phyloP scores from a whole-genome alignment of 2,113 vertebrate species.

The Parotia lawesii region DNA sequence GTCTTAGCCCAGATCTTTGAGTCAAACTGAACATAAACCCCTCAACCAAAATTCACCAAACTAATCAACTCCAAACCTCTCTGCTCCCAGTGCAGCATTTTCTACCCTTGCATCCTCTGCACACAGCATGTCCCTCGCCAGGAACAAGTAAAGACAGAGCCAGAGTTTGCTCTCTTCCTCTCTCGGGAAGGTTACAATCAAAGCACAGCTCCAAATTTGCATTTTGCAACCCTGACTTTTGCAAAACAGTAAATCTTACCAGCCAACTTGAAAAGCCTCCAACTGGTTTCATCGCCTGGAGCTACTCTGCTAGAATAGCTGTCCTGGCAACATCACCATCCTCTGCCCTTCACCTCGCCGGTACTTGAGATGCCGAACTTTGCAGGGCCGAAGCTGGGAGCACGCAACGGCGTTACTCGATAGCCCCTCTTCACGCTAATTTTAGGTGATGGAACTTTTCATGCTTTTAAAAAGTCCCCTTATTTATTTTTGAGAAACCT shows the following conservation, averaged over 20 bases:
- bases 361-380: not conserved
- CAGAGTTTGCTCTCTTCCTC: not conserved
- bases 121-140: rapidly evolving
- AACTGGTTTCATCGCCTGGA: not conserved
- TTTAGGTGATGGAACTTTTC: conserved; percentile 12
- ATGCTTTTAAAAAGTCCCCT: not conserved
- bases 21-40: not conserved
- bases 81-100: not conserved
- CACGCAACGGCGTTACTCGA: not conserved
- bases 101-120: rapidly evolving
- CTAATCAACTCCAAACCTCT: not conserved
- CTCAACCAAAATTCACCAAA: not conserved
- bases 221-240: conserved; percentile 25
- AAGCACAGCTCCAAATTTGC: not conserved
- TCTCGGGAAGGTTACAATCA: not conserved
- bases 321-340: conserved; percentile 14
- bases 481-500: not conserved
- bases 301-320: not conserved
- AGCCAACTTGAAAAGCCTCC: conserved; percentile 7
- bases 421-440: not conserved
- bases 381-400: not conserved
- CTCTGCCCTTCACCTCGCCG: conserved; percentile 17
- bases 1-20: not conserved
- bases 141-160: not conserved
- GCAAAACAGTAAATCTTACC: not conserved